phyloP scores from a whole-genome alignment of 2,888 invertebrate genomes.

The Brachyptera putata region DNA sequence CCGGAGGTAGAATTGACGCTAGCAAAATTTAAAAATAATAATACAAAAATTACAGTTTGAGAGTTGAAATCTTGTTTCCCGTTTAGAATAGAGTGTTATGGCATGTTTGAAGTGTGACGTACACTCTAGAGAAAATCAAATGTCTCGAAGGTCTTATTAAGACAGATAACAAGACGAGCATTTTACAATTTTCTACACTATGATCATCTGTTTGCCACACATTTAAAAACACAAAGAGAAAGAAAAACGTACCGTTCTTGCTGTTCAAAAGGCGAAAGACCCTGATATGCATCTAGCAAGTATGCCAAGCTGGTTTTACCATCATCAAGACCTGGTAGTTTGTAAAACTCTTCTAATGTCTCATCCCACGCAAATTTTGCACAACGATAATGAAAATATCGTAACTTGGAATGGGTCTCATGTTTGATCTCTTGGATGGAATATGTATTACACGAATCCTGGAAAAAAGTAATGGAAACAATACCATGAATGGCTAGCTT shows the following conservation, averaged over 20 bases:
- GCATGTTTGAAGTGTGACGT: too few species aligned
- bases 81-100: too few species aligned
- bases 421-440: constrained; percentile 3
- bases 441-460: constrained; percentile 20
- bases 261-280: constrained; percentile 33
- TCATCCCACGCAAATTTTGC: constrained; percentile 40
- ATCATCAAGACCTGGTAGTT: constrained; percentile 38
- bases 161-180: too few species aligned
- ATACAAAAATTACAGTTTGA: too few species aligned
- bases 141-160: too few species aligned
- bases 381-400: constrained; percentile 38
- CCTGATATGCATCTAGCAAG: constrained; percentile 33
- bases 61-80: too few species aligned
- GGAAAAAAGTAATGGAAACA: not conserved
- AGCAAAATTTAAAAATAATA: too few species aligned
- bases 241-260: constrained; percentile 29
- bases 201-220: too few species aligned
- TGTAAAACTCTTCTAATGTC: constrained; percentile 34
- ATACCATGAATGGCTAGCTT: not conserved
- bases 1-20: too few species aligned
- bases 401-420: constrained; percentile 29
- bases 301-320: constrained; percentile 35
- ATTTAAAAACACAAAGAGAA: not conserved
- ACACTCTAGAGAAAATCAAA: too few species aligned
- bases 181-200: too few species aligned